These are phyloP conservation scores for Ommatoiulus sabulosus DNA, from an alignment of 2,888 invertebrate species.

Conservation along the genomic window DNA sequence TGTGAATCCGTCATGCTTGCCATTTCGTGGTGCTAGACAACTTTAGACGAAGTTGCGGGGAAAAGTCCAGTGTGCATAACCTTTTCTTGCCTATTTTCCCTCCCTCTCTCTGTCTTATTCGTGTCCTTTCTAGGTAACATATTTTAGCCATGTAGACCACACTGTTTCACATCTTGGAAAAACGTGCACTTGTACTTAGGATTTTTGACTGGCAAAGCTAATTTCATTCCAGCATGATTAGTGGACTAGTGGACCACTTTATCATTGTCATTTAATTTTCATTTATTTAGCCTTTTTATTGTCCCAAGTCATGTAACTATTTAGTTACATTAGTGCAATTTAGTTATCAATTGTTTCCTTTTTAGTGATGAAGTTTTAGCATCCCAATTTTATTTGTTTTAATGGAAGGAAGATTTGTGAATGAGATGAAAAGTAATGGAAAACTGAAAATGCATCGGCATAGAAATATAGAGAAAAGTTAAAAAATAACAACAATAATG, in stretches of 20 bases:
- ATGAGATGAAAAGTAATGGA: too few relatives aligned
- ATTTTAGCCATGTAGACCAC: not conserved
- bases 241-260: not conserved
- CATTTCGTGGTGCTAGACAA: constrained; percentile 17
- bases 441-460: too few relatives aligned
- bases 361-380: not conserved
- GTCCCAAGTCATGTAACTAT: not conserved
- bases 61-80: not conserved
- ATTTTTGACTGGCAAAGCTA: not conserved
- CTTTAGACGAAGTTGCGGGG: not conserved
- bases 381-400: not conserved
- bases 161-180: not conserved
- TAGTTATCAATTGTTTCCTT: not conserved
- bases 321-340: not conserved
- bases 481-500: too few relatives aligned
- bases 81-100: constrained; percentile 8
- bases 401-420: too few relatives aligned
- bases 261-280: not conserved
- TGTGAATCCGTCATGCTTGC: constrained; percentile 18
- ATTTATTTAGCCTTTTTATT: not conserved
- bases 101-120: not conserved
- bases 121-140: not conserved
- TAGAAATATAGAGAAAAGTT: too few relatives aligned
- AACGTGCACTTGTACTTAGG: not conserved
- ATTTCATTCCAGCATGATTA: not conserved